phyloP scores from a whole-genome alignment of 2,797 vertebrate species.

The Thalassophryne amazonica region DNA sequence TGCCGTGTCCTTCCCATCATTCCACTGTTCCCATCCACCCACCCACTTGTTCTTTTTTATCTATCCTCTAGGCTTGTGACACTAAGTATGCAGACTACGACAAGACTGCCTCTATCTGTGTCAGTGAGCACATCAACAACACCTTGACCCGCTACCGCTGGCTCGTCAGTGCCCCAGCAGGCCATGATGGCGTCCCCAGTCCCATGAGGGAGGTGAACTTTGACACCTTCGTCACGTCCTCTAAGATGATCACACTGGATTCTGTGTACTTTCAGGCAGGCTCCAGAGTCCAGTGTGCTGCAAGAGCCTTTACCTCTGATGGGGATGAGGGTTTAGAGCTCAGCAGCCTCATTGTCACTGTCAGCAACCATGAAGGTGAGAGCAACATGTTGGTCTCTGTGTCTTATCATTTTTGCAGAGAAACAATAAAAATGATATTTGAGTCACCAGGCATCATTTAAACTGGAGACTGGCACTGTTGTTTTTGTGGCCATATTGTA shows the following conservation, averaged over 20 bases:
- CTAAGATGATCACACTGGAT: conserved; percentile 90
- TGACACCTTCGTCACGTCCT: conserved; percentile 95
- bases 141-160: conserved; percentile 90
- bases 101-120: conserved; percentile 90
- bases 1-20: conserved; percentile 27
- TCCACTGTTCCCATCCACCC: conserved; percentile 18
- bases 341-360: conserved; percentile 80
- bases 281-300: conserved; percentile 89
- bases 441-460: too few relatives aligned
- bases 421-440: conserved; percentile 5
- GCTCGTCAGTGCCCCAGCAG: conserved; percentile 87
- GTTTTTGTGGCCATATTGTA: too few relatives aligned
- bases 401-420: background rate
- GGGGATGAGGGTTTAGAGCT: conserved; percentile 91
- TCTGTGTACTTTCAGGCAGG: conserved; percentile 94
- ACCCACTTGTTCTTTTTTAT: conserved; percentile 24
- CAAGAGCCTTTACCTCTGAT: conserved; percentile 87
- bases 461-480: too few relatives aligned
- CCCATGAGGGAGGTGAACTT: conserved; percentile 93
- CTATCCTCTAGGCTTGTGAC: conserved; percentile 85
- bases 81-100: conserved; percentile 89
- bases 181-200: conserved; percentile 87
- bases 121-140: conserved; percentile 89
- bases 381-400: background rate
- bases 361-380: conserved; percentile 87